Evolutionary conservation across 2,797 vertebrate species (phyloP), one percentile per base, ranked within the genome.

Genomic region (Ctenosaura bakeri): DNA sequence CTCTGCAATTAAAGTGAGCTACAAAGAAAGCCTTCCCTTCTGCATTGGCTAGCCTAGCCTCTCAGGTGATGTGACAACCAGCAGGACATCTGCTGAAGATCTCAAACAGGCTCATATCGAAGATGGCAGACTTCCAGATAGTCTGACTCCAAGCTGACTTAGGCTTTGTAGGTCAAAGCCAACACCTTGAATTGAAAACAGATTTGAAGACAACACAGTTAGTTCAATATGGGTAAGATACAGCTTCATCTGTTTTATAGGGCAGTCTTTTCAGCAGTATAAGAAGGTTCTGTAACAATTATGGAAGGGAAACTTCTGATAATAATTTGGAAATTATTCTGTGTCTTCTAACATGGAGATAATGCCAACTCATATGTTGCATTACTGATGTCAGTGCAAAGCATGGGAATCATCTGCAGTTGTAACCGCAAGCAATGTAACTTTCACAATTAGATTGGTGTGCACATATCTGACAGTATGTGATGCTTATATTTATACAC

Each of bases 271-370:
- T 62, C 73, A 86, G 24, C 26, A 62, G n/a, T 77, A 42, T 42
- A n/a, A 42, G 71, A 42, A 86, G 22, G 13, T 52, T 18, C 29
- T 73, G 38, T 29, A 16, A 62, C 5, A 14, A 1, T 32, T 91
- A 66, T 42, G 42, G 29, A 66, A 69, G 26, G 29, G 18, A 24
- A 76, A 71, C 1, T 2, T 56, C 7, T 89, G 83, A 4, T 20
- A 38, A 89, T 87, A 38, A 54, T 92, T 88, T 50, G 35, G 32
- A 94, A 92, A 81, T 74, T 1, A 80, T 85, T 3, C 56, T 90
- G 12, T 1, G 13, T 82, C 87, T 80, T 96, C 35, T 89, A 90
- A 92, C 84, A 38, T 81, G 74, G 16, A 96, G 95, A 90, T 89
- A 91, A 93, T 90, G 29, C 18, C 29, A 66, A n/a, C 66, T 64